These are phyloP conservation scores for Xanthia togata DNA, from an alignment of 2,888 invertebrate genomes.

Conservation along the genomic window DNA sequence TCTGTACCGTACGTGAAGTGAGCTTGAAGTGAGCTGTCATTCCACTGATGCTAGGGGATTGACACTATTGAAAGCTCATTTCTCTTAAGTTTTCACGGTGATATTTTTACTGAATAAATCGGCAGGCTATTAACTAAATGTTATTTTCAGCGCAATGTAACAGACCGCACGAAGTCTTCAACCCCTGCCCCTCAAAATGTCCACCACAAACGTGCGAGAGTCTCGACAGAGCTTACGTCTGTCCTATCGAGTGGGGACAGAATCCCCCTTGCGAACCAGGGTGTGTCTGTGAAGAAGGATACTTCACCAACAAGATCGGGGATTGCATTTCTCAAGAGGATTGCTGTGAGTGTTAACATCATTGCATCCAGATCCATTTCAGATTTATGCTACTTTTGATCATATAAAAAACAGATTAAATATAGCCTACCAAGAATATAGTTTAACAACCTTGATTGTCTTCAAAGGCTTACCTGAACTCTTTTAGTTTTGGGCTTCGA, in stretches of 20 bases:
- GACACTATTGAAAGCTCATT: not conserved
- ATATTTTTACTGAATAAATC: not conserved
- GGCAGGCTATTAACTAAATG: not conserved
- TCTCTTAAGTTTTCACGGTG: not conserved
- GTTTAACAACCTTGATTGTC: not conserved
- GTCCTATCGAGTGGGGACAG: constrained; percentile 33
- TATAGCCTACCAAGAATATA: not conserved
- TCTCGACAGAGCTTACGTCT: constrained; percentile 46
- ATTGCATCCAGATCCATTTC: not conserved
- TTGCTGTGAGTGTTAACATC: constrained; percentile 45
- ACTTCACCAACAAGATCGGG: constrained; percentile 35
- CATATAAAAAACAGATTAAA: not conserved
- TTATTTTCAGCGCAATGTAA: constrained; percentile 38
- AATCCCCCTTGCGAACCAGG: constrained; percentile 37
- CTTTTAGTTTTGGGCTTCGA: not conserved
- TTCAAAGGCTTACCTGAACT: not conserved
- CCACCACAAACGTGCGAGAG: constrained; percentile 68
- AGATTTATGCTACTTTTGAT: not conserved
- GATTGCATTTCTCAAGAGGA: constrained; percentile 38
- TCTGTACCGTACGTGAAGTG: not conserved
- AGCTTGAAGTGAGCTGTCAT: not conserved
- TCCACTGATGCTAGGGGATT: not conserved
- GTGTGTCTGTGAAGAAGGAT: constrained; percentile 47
- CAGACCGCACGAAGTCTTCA: constrained; percentile 53
- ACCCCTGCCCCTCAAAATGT: constrained; percentile 63